Conservation (phyloP, 1,140 invertebrate genomes). For the Dendroctonus valens region DNA sequence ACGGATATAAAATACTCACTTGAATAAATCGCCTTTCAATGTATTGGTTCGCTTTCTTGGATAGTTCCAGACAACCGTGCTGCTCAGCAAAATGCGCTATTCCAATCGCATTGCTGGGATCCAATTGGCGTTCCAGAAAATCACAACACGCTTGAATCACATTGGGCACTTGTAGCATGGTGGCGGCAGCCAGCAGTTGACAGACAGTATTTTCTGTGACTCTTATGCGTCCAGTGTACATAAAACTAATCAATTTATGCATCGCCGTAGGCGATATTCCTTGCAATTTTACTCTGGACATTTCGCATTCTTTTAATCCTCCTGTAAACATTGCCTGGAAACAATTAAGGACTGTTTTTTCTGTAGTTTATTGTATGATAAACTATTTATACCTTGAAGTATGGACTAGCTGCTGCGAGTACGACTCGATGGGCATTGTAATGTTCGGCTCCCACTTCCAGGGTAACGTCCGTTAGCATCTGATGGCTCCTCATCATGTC, state of each 20-base stretch:
- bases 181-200: constrained; percentile 84
- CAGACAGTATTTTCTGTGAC: constrained; percentile 91
- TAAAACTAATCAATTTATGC: constrained; percentile 80
- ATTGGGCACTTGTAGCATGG: constrained; percentile 90
- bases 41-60: constrained; percentile 83
- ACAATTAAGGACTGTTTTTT: neutral
- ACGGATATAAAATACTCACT: constrained; percentile 54
- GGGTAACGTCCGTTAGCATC: constrained; percentile 85
- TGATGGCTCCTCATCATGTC: constrained; percentile 83
- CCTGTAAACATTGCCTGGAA: constrained; percentile 83
- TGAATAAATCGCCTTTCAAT: constrained; percentile 88
- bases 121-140: constrained; percentile 85
- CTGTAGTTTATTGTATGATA: neutral
- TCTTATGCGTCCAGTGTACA: constrained; percentile 85
- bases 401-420: constrained; percentile 89
- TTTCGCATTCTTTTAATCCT: constrained; percentile 81
- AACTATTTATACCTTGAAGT: constrained; percentile 66
- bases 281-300: constrained; percentile 80
- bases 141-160: constrained; percentile 89
- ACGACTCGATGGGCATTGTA: constrained; percentile 91
- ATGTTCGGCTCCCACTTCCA: constrained; percentile 79
- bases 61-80: constrained; percentile 80
- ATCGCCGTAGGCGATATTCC: constrained; percentile 85
- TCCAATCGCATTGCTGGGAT: constrained; percentile 91
- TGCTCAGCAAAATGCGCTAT: constrained; percentile 91